Conservation (phyloP, 2,113 vertebrate species). For the Corvus moneduloides region DNA sequence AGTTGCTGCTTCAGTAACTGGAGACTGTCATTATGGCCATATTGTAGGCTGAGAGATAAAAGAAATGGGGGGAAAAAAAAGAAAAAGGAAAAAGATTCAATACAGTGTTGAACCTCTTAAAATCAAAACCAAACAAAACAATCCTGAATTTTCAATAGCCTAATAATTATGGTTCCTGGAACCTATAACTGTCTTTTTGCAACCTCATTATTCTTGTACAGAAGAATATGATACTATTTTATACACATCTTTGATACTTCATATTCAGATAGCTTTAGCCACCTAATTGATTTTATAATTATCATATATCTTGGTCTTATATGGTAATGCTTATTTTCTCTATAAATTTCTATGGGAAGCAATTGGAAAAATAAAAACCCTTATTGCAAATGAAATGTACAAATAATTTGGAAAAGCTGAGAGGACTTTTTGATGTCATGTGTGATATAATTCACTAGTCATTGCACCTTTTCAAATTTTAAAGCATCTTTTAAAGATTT, state of each 20-base stretch:
- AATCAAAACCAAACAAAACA: background rate
- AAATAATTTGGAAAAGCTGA: background rate
- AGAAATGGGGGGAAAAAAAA: background rate
- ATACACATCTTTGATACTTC: background rate
- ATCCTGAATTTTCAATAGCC: background rate
- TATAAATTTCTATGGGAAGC: background rate
- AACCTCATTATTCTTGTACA: background rate
- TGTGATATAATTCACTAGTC: background rate
- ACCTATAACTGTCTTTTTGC: background rate
- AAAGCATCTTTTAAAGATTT: background rate
- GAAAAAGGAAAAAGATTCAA: background rate
- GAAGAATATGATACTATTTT: background rate
- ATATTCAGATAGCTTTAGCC: background rate
- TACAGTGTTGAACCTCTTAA: background rate
- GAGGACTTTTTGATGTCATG: background rate
- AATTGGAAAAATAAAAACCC: background rate
- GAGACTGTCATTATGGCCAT: background rate
- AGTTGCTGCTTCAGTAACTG: background rate
- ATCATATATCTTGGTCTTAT: background rate
- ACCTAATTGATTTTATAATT: background rate
- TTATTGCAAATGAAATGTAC: background rate
- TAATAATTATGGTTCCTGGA: background rate
- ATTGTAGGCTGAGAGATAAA: background rate
- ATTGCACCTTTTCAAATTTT: background rate
- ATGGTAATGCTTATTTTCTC: background rate